Evolutionary conservation across 2,888 invertebrate species (phyloP), one percentile per base, ranked within the genome.

Genomic region (Allolobophora icterica): DNA sequence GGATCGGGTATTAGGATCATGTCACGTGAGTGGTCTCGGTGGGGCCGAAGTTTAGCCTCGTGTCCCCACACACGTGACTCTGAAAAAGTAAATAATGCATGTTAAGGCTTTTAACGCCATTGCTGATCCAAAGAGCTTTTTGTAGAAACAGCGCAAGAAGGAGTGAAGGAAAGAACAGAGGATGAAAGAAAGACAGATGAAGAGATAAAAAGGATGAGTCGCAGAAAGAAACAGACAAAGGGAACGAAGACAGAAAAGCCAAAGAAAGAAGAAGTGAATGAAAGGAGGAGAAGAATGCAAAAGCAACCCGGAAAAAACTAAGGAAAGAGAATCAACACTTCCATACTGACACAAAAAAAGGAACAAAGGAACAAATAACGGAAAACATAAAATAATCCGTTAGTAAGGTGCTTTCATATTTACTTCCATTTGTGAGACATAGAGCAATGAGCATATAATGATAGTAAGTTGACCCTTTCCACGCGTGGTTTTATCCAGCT

Each of bases 41-140:
- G 90, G 30, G 92, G 91, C 30, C 93, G 91, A 38, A 93, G 91
- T 91, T 93, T 93, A 4, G 92, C 92, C 90, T 93, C 93, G 92
- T 93, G 92, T 52, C 93, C 93, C 84, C 93, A 91, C n/a, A 91
- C 90, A 34, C 92, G 90, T 21, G 93, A 90, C 58, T 52, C 89
- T 89, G 83, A n/a, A 91, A 40, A 40, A 15, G 40, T 21, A 90
- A 71, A 71, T n/a, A 71, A 71, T 13, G n/a, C 33, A 89, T 40
- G 24, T 19, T 33, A 21, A 89, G 40, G 30, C 40, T 40, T 89
- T 40, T 34, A 40, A 34, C 38, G 13, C 89, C 89, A 40, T 34
- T 1, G 30, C 24, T 30, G 24, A 89, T 89, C 34, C 89, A 30
- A 13, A 30, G 34, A 34, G 58, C n/a, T 52, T n/a, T 2, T n/a